Evolutionary conservation across 2,797 vertebrate species (phyloP).

Genomic region (Xerus rutilus): DNA sequence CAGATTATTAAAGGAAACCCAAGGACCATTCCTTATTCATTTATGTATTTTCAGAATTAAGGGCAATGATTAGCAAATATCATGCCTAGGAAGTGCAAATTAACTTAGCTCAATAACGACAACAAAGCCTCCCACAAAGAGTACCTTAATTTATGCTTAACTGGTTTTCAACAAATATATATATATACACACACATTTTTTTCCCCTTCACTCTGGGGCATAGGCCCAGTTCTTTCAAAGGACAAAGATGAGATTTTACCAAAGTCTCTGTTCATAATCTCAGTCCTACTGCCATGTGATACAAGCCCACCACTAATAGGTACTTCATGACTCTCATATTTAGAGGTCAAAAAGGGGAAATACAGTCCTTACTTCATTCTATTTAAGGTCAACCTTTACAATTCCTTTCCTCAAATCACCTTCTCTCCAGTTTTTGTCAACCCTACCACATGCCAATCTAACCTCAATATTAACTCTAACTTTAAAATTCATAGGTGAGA

Average conservation of each 20-base stretch:
- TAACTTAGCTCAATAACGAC: not conserved
- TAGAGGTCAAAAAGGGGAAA: not conserved
- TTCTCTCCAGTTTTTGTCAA: not conserved
- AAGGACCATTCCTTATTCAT: not conserved
- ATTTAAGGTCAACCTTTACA: not conserved
- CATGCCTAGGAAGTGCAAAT: not conserved
- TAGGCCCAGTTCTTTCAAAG: not conserved
- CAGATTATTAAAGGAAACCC: not conserved
- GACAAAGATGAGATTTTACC: not conserved
- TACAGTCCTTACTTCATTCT: not conserved
- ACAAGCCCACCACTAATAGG: not conserved
- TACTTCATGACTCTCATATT: not conserved
- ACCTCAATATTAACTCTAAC: not conserved
- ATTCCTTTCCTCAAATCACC: not conserved
- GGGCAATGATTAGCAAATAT: not conserved
- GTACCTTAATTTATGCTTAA: not conserved
- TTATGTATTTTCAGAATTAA: not conserved
- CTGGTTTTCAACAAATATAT: not conserved
- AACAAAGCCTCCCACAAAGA: not conserved
- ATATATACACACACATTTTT: not conserved
- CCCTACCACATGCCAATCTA: not conserved
- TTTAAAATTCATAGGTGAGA: not conserved
- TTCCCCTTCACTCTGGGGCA: not conserved
- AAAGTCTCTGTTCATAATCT: not conserved
- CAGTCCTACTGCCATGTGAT: not conserved